Percentiles rank a stretch among this genome's conserved stretches.
Conservation (phyloP, 1,140 invertebrate species). For the Platyscapa corneri region DNA sequence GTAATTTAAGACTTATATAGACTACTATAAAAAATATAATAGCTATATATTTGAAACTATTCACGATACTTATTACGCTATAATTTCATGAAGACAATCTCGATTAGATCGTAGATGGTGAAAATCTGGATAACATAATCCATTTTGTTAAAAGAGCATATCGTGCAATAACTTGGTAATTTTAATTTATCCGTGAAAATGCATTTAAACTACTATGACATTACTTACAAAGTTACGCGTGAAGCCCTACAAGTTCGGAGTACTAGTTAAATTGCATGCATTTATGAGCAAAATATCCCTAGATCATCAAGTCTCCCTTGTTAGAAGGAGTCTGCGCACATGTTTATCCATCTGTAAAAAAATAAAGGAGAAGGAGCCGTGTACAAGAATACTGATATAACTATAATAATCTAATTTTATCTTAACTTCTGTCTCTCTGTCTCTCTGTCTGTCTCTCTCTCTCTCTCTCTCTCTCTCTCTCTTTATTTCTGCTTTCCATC, state of each 20-base stretch:
- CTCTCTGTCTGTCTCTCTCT: no score
- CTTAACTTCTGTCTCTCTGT: no score
- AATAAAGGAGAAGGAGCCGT: neutral
- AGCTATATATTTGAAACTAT: neutral
- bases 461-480: no score
- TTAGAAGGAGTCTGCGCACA: conserved; percentile 30
- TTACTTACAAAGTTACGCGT: conserved; percentile 10
- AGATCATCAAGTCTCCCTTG: neutral
- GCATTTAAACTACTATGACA: conserved; percentile 48
- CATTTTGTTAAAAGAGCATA: conserved; percentile 41
- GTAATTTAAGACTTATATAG: neutral
- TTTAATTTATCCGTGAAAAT: conserved; percentile 40
- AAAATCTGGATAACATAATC: conserved; percentile 42
- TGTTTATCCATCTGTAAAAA: conserved; percentile 37
- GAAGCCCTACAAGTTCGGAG: conserved; percentile 39
- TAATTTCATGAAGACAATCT: conserved; percentile 13
- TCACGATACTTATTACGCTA: neutral
- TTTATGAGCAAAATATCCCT: conserved; percentile 38
- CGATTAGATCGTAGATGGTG: neutral
- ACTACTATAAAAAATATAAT: no score
- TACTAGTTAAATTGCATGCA: conserved; percentile 51
- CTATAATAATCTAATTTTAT: no score
- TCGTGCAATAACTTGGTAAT: conserved; percentile 39
- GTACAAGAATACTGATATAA: neutral
- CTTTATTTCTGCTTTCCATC: neutral